Conservation (phyloP, 2,888 invertebrate genomes). For the Nyleta sp. region DNA sequence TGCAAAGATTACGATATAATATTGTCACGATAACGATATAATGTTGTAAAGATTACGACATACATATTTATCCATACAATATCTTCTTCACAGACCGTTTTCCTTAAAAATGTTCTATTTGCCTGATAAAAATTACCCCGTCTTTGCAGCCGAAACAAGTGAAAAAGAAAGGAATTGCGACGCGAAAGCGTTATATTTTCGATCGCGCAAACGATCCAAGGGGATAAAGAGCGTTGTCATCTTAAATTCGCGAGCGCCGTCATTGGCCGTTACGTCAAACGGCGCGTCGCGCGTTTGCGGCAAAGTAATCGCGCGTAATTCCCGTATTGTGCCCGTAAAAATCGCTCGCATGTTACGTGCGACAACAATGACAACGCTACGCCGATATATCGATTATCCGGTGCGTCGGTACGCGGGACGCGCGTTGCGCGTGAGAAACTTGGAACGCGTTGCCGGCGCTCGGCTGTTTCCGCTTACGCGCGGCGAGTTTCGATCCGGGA, state of each 20-base stretch:
- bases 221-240: constrained; percentile 1
- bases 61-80: too few relatives aligned
- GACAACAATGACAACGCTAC: constrained; percentile 58
- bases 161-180: too few relatives aligned
- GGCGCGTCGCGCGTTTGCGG: constrained; percentile 27
- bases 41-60: too few relatives aligned
- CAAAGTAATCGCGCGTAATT: constrained; percentile 45
- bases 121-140: too few relatives aligned
- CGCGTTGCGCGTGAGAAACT: constrained; percentile 61
- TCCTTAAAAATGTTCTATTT: too few relatives aligned
- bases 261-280: constrained; percentile 29
- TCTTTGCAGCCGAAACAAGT: too few relatives aligned
- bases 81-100: too few relatives aligned
- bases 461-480: constrained; percentile 59
- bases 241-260: constrained; percentile 25
- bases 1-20: too few relatives aligned
- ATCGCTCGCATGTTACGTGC: constrained; percentile 49
- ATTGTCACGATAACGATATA: too few relatives aligned
- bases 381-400: constrained; percentile 64
- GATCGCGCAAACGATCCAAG: too few relatives aligned
- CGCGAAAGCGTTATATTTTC: too few relatives aligned
- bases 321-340: constrained; percentile 46
- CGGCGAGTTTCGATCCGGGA: constrained; percentile 59
- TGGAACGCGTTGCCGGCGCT: constrained; percentile 42
- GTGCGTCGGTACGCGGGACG: constrained; percentile 35